phyloP scores from a whole-genome alignment of 1,140 invertebrate genomes.

The Drosophila seguyi region DNA sequence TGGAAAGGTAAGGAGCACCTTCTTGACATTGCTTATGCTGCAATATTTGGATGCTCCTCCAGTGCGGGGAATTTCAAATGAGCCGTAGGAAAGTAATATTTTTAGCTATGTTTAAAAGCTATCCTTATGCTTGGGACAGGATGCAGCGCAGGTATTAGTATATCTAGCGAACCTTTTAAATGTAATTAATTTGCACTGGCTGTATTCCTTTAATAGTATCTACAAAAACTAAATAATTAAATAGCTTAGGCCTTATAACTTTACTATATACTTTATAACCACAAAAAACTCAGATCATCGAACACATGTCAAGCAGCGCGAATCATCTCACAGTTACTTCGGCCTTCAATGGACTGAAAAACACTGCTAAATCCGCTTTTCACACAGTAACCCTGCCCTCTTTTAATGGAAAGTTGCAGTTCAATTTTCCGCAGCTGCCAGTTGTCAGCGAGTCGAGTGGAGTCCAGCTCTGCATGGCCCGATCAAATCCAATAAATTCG shows the following conservation, averaged over 20 bases:
- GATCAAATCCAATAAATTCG: conserved; percentile 79
- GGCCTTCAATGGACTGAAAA: conserved; percentile 4
- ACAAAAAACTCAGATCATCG: background rate
- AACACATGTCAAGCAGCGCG: background rate
- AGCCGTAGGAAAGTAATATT: background rate
- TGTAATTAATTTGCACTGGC: too few relatives aligned
- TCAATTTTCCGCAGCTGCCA: conserved; percentile 54
- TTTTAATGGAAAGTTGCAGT: conserved; percentile 7
- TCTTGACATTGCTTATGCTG: conserved; percentile 7
- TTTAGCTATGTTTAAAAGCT: background rate
- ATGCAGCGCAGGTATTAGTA: background rate
- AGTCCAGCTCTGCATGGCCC: conserved; percentile 9
- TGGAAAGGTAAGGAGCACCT: conserved; percentile 7
- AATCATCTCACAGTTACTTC: background rate
- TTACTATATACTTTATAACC: background rate
- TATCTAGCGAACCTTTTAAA: background rate
- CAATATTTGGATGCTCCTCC: background rate
- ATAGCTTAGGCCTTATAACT: too few relatives aligned
- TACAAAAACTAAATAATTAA: too few relatives aligned
- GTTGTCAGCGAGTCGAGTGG: conserved; percentile 23
- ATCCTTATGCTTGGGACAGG: background rate
- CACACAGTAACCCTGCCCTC: background rate
- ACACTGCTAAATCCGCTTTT: background rate
- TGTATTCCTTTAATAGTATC: too few relatives aligned
- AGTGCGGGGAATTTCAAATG: conserved; percentile 7